Conservation (phyloP, 2,797 vertebrate genomes). For the Acanthopagrus latus region DNA sequence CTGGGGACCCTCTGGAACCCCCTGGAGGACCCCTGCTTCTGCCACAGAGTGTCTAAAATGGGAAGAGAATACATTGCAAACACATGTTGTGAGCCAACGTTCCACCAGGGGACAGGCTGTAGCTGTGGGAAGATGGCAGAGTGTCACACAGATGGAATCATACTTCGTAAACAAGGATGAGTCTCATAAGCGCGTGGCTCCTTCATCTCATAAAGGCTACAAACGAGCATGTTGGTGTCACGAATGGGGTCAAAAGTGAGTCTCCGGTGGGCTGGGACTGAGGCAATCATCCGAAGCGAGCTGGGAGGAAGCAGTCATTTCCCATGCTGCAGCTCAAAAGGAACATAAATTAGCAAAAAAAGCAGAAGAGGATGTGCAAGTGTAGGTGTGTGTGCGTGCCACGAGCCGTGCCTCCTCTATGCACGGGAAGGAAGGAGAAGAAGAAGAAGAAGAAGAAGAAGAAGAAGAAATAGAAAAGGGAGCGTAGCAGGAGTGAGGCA, state of each 20-base stretch:
- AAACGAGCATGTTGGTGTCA: constrained; percentile 2
- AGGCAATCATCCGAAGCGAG: constrained; percentile 17
- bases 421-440: neutral
- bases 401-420: constrained; percentile 28
- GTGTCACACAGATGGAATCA: neutral
- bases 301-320: constrained; percentile 29
- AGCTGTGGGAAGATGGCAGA: neutral
- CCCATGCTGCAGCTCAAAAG: constrained; percentile 17
- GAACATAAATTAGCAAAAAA: constrained; percentile 12
- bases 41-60: neutral
- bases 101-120: constrained; percentile 76
- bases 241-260: constrained; percentile 14
- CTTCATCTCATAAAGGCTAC: constrained; percentile 14
- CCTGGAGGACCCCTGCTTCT: no score
- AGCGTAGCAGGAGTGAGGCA: constrained; percentile 50
- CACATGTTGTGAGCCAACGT: neutral
- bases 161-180: constrained; percentile 1
- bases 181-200: constrained; percentile 4
- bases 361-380: constrained; percentile 16
- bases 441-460: neutral
- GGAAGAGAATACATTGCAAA: neutral
- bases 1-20: no score
- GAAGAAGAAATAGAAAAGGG: neutral
- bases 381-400: constrained; percentile 23
- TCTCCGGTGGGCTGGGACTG: neutral